Conservation (phyloP, 2,113 vertebrate genomes). For the Lichenostomus cassidix region DNA sequence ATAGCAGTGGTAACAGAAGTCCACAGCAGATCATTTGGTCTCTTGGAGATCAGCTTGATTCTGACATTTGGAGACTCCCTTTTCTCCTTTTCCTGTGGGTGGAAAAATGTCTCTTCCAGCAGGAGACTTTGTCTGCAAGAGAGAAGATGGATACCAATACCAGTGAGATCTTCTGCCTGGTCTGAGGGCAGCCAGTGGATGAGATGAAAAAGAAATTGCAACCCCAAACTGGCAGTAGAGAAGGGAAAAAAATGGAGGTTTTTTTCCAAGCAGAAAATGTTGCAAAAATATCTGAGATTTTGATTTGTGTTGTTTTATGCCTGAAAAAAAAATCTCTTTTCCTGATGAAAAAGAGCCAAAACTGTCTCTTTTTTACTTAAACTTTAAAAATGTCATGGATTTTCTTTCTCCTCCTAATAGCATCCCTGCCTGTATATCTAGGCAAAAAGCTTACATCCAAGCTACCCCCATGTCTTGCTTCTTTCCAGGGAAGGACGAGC, state of each 20-base stretch:
- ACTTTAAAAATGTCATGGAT: not conserved
- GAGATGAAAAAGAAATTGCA: not conserved
- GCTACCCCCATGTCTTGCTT: not conserved
- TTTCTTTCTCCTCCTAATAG: not conserved
- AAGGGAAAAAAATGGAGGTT: not conserved
- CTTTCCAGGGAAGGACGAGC: conserved; percentile 60
- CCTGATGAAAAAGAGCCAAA: not conserved
- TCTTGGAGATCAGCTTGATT: not conserved
- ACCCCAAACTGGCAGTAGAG: not conserved
- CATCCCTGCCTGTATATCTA: not conserved
- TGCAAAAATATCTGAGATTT: not conserved
- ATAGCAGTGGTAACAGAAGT: not conserved
- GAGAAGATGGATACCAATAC: not conserved
- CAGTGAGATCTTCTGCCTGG: not conserved
- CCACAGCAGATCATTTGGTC: not conserved
- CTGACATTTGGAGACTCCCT: not conserved
- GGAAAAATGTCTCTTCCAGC: not conserved
- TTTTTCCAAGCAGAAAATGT: conserved; percentile 13
- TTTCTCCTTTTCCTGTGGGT: not conserved
- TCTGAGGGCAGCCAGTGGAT: not conserved
- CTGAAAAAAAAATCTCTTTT: not conserved
- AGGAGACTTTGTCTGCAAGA: not conserved
- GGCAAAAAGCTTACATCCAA: not conserved
- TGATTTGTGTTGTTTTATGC: not conserved
- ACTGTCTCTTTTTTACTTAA: not conserved